phyloP scores from a whole-genome alignment of 1,140 invertebrate genomes.

The Orius insidiosus region DNA sequence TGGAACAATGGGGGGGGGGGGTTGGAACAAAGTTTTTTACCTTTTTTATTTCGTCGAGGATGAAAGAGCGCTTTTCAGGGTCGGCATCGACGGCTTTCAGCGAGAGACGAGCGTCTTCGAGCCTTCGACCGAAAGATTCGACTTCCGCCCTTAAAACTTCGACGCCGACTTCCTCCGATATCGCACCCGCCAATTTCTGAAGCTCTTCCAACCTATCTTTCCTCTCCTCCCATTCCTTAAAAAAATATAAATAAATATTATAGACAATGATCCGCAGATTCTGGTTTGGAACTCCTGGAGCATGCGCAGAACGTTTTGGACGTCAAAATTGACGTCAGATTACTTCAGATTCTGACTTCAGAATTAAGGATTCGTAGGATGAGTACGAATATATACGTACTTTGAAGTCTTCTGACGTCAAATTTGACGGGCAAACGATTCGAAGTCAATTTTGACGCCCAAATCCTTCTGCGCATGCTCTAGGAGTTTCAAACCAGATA shows the following conservation, averaged over 20 bases:
- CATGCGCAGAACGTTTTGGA: too few species aligned
- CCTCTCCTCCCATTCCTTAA: constrained; percentile 12
- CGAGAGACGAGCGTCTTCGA: constrained; percentile 1
- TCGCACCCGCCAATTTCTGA: constrained; percentile 4
- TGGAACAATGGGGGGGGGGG: not conserved
- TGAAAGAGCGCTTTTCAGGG: not conserved
- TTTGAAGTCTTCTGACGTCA: too few species aligned
- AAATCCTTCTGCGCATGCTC: too few species aligned
- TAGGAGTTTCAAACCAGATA: too few species aligned
- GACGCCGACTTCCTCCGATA: constrained; percentile 7
- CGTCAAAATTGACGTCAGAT: too few species aligned
- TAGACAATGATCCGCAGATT: too few species aligned
- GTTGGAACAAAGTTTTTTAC: not conserved
- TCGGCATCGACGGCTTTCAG: not conserved
- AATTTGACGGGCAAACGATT: too few species aligned
- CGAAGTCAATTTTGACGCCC: too few species aligned
- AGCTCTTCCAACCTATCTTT: not conserved
- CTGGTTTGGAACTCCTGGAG: too few species aligned
- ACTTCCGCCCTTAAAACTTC: constrained; percentile 6
- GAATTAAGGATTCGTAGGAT: too few species aligned
- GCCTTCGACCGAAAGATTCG: not conserved
- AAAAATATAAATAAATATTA: not conserved
- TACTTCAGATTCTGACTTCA: too few species aligned
- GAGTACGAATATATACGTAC: too few species aligned
- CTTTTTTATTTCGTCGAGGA: constrained; percentile 3